These are phyloP conservation scores for Apus apus DNA, from an alignment of 2,113 vertebrate species.

Conservation along the genomic window DNA sequence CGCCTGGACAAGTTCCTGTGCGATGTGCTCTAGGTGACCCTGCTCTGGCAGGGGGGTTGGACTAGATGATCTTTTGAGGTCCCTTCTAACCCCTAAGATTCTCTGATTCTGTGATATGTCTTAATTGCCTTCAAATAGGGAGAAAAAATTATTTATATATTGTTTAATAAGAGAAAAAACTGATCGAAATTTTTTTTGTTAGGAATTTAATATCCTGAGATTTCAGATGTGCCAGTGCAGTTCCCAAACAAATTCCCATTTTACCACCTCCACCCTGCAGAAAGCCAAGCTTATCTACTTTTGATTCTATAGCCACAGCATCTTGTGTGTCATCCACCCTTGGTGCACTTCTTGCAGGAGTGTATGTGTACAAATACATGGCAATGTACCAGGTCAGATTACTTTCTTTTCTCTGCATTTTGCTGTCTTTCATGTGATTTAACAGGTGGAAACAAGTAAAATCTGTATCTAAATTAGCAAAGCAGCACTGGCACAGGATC, in stretches of 20 bases:
- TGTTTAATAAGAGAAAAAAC: not conserved
- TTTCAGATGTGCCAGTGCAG: not conserved
- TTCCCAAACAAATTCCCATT: not conserved
- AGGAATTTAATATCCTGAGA: not conserved
- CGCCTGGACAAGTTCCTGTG: too few species aligned
- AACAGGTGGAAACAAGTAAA: not conserved
- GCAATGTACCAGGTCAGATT: not conserved
- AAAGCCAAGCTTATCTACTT: not conserved
- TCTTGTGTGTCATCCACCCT: not conserved
- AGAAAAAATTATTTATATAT: not conserved
- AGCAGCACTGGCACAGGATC: not conserved
- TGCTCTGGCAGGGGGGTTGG: too few species aligned
- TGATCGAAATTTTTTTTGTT: not conserved
- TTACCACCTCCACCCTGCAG: not conserved
- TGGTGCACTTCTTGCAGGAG: not conserved
- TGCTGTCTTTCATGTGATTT: not conserved
- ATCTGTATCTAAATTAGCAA: not conserved
- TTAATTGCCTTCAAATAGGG: not conserved
- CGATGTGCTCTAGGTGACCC: too few species aligned
- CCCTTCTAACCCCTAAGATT: too few species aligned
- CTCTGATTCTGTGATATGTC: not conserved
- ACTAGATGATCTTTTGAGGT: too few species aligned
- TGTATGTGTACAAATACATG: rapidly evolving
- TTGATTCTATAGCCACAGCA: not conserved
- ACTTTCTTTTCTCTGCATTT: not conserved